Conservation (phyloP, 2,113 vertebrate species). For the Calonectris borealis region DNA sequence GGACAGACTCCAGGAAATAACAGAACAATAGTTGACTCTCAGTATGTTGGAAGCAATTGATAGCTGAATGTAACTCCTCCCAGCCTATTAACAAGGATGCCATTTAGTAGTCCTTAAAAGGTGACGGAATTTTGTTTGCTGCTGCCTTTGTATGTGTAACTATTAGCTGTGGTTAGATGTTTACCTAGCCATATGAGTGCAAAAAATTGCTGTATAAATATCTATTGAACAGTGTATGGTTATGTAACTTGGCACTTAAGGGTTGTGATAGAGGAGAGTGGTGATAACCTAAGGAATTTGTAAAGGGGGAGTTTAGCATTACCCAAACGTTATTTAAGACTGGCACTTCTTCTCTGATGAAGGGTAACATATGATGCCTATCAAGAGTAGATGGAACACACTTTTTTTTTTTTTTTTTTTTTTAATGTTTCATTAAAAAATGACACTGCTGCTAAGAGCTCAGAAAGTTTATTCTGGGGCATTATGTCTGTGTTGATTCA, state of each 20-base stretch:
- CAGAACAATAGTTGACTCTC: neutral
- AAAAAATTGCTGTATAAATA: neutral
- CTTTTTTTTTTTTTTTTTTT: neutral
- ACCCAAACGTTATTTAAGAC: neutral
- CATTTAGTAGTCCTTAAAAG: constrained; percentile 6
- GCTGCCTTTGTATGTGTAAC: neutral
- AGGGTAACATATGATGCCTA: neutral
- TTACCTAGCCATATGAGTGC: neutral
- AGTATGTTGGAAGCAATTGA: neutral
- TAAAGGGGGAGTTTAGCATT: neutral
- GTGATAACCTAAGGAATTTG: neutral
- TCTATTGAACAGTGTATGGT: neutral
- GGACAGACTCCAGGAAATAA: neutral
- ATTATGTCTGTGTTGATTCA: neutral
- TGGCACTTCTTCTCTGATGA: neutral
- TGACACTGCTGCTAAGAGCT: neutral
- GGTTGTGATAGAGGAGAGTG: neutral
- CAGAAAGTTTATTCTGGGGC: neutral
- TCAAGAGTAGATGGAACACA: neutral
- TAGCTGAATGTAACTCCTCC: neutral
- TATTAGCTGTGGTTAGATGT: neutral
- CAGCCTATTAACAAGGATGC: neutral
- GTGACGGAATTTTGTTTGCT: neutral
- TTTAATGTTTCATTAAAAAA: neutral
- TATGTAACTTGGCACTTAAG: neutral